phyloP scores from a whole-genome alignment of 2,888 invertebrate genomes.

The Caenorhabditis auriculariae region DNA sequence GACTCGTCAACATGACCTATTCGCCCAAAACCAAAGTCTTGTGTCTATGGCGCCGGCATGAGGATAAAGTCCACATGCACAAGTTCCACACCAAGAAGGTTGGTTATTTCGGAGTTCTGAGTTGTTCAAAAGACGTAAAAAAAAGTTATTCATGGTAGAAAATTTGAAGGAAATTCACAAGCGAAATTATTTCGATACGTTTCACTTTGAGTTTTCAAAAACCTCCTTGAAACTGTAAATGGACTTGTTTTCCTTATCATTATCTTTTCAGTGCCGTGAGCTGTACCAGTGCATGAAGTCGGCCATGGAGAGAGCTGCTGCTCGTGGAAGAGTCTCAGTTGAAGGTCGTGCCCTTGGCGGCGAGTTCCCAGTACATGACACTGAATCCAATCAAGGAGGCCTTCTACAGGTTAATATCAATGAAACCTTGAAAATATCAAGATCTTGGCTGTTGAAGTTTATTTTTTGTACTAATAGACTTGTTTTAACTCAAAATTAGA shows the following conservation, averaged over 20 bases:
- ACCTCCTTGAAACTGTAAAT: too few relatives aligned
- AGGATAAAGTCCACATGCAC: slow-evolving; percentile 81
- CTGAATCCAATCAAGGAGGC: slow-evolving; percentile 90
- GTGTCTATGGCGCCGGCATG: slow-evolving; percentile 93
- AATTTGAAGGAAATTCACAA: background rate
- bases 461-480: too few relatives aligned
- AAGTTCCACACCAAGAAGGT: slow-evolving; percentile 99
- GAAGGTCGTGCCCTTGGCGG: slow-evolving; percentile 72
- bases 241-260: slow-evolving; percentile 4
- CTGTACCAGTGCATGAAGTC: slow-evolving; percentile 97
- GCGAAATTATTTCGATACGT: background rate
- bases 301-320: slow-evolving; percentile 86
- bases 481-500: too few relatives aligned
- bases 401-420: slow-evolving; percentile 27
- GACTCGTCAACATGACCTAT: slow-evolving; percentile 98
- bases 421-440: too few relatives aligned
- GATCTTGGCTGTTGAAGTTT: too few relatives aligned
- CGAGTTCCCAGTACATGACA: slow-evolving; percentile 97
- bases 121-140: background rate
- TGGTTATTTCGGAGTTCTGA: slow-evolving; percentile 25
- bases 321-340: slow-evolving; percentile 70
- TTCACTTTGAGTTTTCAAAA: background rate
- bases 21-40: slow-evolving; percentile 86
- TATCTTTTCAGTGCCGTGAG: slow-evolving; percentile 82
- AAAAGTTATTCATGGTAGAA: background rate